phyloP scores from a whole-genome alignment of 2,888 invertebrate genomes.

The Acanthoscelides obtectus region DNA sequence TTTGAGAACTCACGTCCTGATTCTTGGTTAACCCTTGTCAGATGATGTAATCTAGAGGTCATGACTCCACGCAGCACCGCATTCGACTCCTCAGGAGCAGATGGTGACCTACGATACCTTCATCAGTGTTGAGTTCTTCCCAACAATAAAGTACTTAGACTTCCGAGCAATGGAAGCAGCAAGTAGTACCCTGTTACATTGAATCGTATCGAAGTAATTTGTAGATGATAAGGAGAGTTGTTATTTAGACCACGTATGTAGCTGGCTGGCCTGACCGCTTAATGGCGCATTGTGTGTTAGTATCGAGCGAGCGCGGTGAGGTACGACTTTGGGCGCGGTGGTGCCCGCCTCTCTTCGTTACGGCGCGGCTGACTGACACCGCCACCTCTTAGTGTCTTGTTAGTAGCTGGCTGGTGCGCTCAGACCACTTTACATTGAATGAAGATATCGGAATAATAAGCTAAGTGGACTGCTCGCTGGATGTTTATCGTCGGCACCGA shows the following conservation, averaged over 20 bases:
- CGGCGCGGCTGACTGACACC: conserved; percentile 43
- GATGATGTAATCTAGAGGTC: too few relatives aligned
- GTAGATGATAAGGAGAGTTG: conserved; percentile 2
- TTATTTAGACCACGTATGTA: background rate
- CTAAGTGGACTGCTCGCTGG: conserved; percentile 40
- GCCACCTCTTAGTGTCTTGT: conserved; percentile 49
- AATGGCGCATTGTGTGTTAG: conserved; percentile 58
- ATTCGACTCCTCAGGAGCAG: too few relatives aligned
- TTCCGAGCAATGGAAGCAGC: background rate
- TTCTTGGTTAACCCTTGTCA: too few relatives aligned
- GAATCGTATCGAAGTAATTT: background rate
- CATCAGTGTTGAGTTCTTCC: too few relatives aligned
- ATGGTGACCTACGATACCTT: background rate
- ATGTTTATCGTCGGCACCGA: conserved; percentile 30
- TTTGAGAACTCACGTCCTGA: too few relatives aligned
- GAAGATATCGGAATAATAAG: conserved; percentile 49
- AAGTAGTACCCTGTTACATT: background rate
- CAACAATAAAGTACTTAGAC: background rate
- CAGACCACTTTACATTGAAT: conserved; percentile 47
- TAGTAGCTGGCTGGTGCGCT: conserved; percentile 37
- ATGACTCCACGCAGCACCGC: too few relatives aligned
- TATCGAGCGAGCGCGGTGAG: conserved; percentile 27
- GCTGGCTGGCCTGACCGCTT: conserved; percentile 27
- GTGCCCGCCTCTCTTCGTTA: conserved; percentile 42
- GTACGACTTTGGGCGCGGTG: conserved; percentile 22